A percentile compares a stretch with the other conserved stretches of the same genome.
Conservation (phyloP, 2,113 vertebrate genomes). For the Butorides virescens region DNA sequence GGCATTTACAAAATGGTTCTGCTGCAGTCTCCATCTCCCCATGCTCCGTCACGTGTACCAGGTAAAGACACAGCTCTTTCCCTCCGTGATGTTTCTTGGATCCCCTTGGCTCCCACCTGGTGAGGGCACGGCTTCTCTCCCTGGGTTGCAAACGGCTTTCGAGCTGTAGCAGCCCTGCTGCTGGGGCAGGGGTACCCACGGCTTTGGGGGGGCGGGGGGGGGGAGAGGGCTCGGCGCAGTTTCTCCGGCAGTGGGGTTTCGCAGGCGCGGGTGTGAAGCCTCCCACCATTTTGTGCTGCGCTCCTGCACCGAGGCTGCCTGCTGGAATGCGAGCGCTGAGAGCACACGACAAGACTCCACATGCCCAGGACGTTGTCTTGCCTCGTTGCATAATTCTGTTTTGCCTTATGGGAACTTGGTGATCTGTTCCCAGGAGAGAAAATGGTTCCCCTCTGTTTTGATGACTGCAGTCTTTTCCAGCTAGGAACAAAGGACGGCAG, state of each 20-base stretch:
- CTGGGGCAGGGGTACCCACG: background rate
- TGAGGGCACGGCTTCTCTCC: background rate
- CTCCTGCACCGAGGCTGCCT: background rate
- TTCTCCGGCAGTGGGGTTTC: background rate
- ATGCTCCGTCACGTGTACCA: accelerated
- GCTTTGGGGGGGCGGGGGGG: too few species aligned
- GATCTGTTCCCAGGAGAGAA: conserved; percentile 55
- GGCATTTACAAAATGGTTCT: too few species aligned
- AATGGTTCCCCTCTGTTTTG: conserved; percentile 45
- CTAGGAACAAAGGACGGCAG: background rate
- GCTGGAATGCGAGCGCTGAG: conserved; percentile 20
- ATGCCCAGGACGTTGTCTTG: conserved; percentile 36
- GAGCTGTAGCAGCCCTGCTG: background rate
- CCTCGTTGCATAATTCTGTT: conserved; percentile 56
- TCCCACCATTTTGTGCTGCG: background rate
- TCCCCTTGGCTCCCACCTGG: accelerated
- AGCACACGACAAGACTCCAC: conserved; percentile 46
- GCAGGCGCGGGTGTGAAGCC: background rate
- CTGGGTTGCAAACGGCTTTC: background rate
- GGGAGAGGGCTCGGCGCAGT: accelerated
- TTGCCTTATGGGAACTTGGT: conserved; percentile 43
- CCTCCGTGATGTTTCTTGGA: background rate
- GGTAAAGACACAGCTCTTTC: background rate
- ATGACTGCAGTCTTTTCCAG: conserved; percentile 5
- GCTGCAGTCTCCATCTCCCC: background rate